A percentile compares a stretch with the other conserved stretches of the same genome.
Evolutionary conservation across 2,888 invertebrate genomes (phyloP).

Genomic region (Pedicia rivosa): DNA sequence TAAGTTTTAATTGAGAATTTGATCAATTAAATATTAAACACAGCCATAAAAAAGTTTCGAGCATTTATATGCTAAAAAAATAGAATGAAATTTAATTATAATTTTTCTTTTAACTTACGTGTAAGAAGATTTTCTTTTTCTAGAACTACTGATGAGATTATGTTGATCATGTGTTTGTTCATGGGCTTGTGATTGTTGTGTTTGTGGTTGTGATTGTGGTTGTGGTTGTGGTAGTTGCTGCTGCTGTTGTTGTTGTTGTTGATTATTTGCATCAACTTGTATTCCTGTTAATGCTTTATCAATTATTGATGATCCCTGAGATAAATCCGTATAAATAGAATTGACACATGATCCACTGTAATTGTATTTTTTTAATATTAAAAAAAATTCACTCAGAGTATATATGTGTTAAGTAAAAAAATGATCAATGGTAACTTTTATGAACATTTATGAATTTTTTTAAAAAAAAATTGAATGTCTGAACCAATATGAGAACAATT

Average conservation of each 20-base stretch:
- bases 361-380: too few species aligned
- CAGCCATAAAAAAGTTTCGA: too few species aligned
- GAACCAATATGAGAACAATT: too few species aligned
- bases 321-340: slow-evolving; percentile 1
- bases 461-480: too few species aligned
- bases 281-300: neutral
- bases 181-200: neutral
- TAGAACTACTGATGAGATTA: slow-evolving; percentile 14
- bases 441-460: too few species aligned
- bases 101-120: slow-evolving; percentile 36
- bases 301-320: neutral
- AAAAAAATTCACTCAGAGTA: too few species aligned
- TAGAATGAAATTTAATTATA: too few species aligned
- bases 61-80: too few species aligned
- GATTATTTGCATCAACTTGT: neutral
- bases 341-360: neutral
- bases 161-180: slow-evolving; percentile 6
- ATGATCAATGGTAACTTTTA: too few species aligned
- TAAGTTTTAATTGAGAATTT: too few species aligned
- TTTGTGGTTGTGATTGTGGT: neutral
- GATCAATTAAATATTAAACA: too few species aligned
- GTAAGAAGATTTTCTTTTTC: slow-evolving; percentile 34
- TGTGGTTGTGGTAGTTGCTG: slow-evolving; percentile 1
- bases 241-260: slow-evolving; percentile 3
- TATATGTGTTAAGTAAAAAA: too few species aligned